A percentile compares a stretch with the other conserved stretches of the same genome.
These are phyloP conservation scores for Picathartes gymnocephalus DNA, from an alignment of 2,113 vertebrate genomes.

Conservation along the genomic window DNA sequence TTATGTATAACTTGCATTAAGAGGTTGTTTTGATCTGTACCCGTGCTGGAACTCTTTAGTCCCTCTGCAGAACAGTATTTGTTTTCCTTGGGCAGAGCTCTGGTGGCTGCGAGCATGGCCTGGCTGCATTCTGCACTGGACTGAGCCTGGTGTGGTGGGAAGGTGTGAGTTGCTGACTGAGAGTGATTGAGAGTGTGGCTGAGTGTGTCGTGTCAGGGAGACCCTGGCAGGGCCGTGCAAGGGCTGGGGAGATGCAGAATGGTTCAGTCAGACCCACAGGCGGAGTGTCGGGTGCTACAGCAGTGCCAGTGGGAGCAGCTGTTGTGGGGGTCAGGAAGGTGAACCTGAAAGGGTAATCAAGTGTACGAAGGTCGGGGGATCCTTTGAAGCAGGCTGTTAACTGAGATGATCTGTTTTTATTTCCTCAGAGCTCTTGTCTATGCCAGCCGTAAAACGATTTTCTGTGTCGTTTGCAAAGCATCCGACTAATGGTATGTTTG, in stretches of 20 bases:
- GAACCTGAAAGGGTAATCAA: neutral
- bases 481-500: slow-evolving; percentile 99
- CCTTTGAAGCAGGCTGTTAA: slow-evolving; percentile 70
- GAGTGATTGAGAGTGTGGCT: neutral
- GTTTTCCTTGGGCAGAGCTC: neutral
- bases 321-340: neutral
- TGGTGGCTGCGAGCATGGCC: neutral
- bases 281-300: neutral
- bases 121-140: neutral
- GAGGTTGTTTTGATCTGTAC: neutral
- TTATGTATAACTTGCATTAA: neutral
- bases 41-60: neutral
- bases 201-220: neutral
- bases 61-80: neutral
- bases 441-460: slow-evolving; percentile 99
- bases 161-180: neutral
- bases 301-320: neutral
- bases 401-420: slow-evolving; percentile 91
- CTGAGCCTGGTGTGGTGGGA: neutral
- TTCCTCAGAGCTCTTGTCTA: slow-evolving; percentile 99
- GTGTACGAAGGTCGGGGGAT: neutral
- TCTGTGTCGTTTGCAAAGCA: slow-evolving; percentile 99
- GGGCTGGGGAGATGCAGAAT: neutral
- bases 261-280: neutral
- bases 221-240: neutral